Percentiles rank a stretch among this genome's conserved stretches.
These are phyloP conservation scores for Pterocles gutturalis DNA, from an alignment of 2,113 vertebrate species.

Conservation along the genomic window DNA sequence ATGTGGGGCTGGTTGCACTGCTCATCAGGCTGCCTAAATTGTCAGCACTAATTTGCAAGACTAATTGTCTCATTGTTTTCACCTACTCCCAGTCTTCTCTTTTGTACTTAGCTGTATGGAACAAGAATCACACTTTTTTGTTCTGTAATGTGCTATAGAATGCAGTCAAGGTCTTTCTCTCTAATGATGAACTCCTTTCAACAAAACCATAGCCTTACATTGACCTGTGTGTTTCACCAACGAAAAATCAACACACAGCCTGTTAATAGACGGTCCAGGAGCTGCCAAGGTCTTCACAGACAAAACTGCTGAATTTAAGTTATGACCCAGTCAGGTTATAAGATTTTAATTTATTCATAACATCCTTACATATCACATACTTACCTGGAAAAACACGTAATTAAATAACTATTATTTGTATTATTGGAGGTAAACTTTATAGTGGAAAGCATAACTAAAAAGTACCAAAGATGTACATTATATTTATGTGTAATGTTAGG, in stretches of 20 bases:
- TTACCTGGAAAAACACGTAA: background rate
- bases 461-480: background rate
- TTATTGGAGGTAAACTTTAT: background rate
- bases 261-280: accelerated
- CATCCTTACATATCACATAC: background rate
- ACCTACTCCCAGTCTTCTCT: background rate
- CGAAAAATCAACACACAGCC: background rate
- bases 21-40: background rate
- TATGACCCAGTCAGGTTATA: background rate
- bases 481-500: background rate
- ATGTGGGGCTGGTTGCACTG: background rate
- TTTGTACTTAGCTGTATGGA: background rate
- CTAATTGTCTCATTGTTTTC: background rate
- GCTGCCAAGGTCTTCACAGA: background rate
- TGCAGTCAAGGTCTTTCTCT: background rate
- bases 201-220: background rate
- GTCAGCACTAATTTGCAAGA: background rate
- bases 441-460: background rate
- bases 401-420: background rate
- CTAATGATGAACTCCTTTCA: background rate
- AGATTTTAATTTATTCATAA: background rate
- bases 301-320: background rate
- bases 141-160: background rate
- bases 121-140: background rate
- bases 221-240: background rate